Conservation (phyloP, 2,113 vertebrate species). For the Arizona elegans region DNA sequence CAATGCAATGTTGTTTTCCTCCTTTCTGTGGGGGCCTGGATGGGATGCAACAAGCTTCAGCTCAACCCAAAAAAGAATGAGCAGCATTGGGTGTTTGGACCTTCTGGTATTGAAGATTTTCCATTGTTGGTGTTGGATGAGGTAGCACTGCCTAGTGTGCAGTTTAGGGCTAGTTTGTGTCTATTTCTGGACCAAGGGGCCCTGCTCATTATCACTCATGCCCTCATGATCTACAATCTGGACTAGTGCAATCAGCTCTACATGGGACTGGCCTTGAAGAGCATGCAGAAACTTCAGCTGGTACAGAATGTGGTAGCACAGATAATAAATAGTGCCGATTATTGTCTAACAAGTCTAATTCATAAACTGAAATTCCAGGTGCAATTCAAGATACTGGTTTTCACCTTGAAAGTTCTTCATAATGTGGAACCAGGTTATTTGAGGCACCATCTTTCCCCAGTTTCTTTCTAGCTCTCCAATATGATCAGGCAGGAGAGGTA, state of each 20-base stretch:
- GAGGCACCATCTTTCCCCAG: too few species aligned
- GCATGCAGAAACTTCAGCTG: not conserved
- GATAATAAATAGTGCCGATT: not conserved
- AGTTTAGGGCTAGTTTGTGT: not conserved
- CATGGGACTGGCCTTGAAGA: not conserved
- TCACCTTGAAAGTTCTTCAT: not conserved
- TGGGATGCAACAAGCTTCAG: too few species aligned
- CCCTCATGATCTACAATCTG: not conserved
- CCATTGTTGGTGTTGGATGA: not conserved
- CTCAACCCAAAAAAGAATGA: not conserved
- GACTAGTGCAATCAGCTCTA: not conserved
- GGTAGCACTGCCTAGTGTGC: not conserved
- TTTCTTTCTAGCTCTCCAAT: not conserved
- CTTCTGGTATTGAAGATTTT: not conserved
- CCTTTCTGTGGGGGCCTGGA: not conserved
- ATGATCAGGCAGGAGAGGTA: not conserved
- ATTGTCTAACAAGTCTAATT: not conserved
- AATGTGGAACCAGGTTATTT: not conserved
- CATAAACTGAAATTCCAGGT: not conserved
- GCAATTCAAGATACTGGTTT: not conserved
- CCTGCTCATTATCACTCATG: not conserved
- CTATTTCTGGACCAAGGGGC: not conserved
- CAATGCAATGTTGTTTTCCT: not conserved
- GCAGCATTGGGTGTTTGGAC: not conserved
- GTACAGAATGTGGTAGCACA: not conserved